These are phyloP conservation scores for Notarius lentiginosus DNA, from an alignment of 2,113 vertebrate species.

Conservation along the genomic window DNA sequence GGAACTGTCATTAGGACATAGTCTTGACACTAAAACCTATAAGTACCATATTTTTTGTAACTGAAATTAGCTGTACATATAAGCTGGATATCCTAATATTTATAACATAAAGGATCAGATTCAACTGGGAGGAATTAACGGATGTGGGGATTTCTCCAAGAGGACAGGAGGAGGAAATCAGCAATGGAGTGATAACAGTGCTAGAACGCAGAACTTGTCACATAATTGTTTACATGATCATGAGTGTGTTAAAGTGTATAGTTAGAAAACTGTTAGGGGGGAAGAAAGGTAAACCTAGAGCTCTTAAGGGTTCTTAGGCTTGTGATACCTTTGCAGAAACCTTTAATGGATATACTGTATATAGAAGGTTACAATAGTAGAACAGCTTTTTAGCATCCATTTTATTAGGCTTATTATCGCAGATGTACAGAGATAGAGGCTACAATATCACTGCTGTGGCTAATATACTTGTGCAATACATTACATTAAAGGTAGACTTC, in stretches of 20 bases:
- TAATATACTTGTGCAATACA: no score
- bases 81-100: not conserved
- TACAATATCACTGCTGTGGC: not conserved
- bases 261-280: not conserved
- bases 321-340: no score
- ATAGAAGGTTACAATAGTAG: no score
- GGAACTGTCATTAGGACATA: not conserved
- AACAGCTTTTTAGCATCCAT: not conserved
- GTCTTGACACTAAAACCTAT: not conserved
- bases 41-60: not conserved
- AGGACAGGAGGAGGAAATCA: not conserved
- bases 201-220: not conserved
- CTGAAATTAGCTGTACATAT: not conserved
- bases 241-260: not conserved
- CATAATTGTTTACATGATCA: not conserved
- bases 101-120: not conserved
- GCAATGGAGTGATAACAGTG: conserved; percentile 1
- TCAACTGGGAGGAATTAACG: not conserved
- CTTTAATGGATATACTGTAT: no score
- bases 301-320: no score
- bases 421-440: not conserved
- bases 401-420: not conserved
- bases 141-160: not conserved
- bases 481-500: no score
- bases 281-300: not conserved